These are phyloP conservation scores for Drosophila rufa DNA, from an alignment of 1,140 invertebrate species.

Conservation along the genomic window DNA sequence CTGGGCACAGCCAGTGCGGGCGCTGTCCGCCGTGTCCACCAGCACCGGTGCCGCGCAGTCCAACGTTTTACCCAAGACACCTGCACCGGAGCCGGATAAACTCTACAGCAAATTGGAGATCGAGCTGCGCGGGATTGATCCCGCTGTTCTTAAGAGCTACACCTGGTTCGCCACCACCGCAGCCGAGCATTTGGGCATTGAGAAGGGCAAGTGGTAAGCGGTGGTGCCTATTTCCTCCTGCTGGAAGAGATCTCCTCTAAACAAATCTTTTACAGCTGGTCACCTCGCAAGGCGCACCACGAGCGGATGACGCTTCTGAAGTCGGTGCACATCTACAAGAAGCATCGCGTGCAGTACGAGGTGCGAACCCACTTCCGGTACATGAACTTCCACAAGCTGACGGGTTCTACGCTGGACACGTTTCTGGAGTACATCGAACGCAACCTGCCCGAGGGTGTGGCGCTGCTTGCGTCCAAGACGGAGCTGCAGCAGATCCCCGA, in stretches of 20 bases:
- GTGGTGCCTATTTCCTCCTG: background rate
- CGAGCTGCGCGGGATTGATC: conserved; percentile 94
- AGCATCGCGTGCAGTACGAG: conserved; percentile 98
- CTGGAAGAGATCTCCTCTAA: background rate
- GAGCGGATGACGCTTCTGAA: conserved; percentile 93
- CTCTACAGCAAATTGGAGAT: conserved; percentile 94
- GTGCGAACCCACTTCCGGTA: conserved; percentile 96
- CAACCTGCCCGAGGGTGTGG: conserved; percentile 98
- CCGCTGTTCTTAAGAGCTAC: conserved; percentile 95
- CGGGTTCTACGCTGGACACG: conserved; percentile 97
- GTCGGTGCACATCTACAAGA: conserved; percentile 96
- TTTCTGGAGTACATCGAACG: conserved; percentile 98
- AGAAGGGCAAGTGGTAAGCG: conserved; percentile 90
- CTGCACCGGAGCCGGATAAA: conserved; percentile 87
- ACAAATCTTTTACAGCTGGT: conserved; percentile 87
- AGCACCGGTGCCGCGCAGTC: background rate
- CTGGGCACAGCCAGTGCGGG: conserved; percentile 36
- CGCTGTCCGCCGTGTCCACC: conserved; percentile 45
- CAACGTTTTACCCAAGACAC: conserved; percentile 3
- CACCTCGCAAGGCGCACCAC: conserved; percentile 90
- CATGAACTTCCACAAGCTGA: conserved; percentile 93
- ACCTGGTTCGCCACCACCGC: conserved; percentile 92
- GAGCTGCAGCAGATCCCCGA: conserved; percentile 88
- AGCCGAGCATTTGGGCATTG: conserved; percentile 92
- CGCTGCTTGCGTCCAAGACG: conserved; percentile 96